Evolutionary conservation across 2,888 invertebrate species (phyloP).

Genomic region (Folsomia manolachei): DNA sequence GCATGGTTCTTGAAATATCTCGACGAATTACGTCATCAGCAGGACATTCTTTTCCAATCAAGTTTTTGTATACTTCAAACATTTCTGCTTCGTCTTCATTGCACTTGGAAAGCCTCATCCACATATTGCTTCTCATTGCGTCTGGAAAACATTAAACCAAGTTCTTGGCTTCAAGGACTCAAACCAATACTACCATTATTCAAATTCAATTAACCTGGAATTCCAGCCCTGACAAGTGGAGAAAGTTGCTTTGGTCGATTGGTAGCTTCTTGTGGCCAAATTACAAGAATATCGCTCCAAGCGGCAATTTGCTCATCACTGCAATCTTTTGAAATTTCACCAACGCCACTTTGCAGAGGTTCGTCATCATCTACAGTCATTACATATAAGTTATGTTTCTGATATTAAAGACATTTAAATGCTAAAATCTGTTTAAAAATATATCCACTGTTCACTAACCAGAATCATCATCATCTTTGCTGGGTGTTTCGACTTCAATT

Average conservation of each 20-base stretch:
- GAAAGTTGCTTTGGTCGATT: conserved; percentile 75
- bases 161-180: neutral
- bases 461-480: conserved; percentile 66
- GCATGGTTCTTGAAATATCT: conserved; percentile 97
- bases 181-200: no score
- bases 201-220: no score
- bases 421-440: neutral
- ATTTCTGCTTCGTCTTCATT: conserved; percentile 78
- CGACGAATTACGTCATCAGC: conserved; percentile 93
- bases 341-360: conserved; percentile 94
- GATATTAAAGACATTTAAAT: conserved; percentile 4
- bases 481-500: conserved; percentile 65
- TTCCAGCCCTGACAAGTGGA: conserved; percentile 74
- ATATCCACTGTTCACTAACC: conserved; percentile 29
- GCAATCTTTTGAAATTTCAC: conserved; percentile 94
- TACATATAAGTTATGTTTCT: neutral
- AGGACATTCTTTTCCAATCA: conserved; percentile 93
- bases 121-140: conserved; percentile 92
- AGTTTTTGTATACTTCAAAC: conserved; percentile 86
- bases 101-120: conserved; percentile 90
- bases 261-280: conserved; percentile 57
- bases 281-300: conserved; percentile 84
- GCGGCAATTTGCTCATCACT: conserved; percentile 85
- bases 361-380: conserved; percentile 74
- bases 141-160: no score